These are phyloP conservation scores for Phoxinus dragarum DNA, from an alignment of 2,797 vertebrate genomes.

Conservation along the genomic window DNA sequence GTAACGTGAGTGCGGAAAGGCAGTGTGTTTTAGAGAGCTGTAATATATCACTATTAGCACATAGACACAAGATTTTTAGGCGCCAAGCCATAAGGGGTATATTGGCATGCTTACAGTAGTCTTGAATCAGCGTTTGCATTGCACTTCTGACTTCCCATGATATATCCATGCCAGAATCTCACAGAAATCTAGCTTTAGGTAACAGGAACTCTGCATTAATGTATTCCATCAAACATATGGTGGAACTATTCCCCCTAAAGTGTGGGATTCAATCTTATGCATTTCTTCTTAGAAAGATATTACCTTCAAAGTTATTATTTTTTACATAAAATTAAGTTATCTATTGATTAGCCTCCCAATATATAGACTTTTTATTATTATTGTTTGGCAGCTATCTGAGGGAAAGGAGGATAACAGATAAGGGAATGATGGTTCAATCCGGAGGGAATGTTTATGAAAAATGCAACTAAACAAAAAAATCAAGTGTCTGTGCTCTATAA, in stretches of 20 bases:
- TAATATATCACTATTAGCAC: slow-evolving; percentile 62
- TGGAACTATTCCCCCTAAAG: slow-evolving; percentile 24
- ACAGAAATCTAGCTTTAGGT: slow-evolving; percentile 45
- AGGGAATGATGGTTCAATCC: too few species aligned
- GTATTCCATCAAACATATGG: slow-evolving; percentile 30
- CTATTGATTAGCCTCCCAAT: not conserved
- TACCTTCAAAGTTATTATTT: not conserved
- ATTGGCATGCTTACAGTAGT: slow-evolving; percentile 48
- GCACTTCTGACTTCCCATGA: slow-evolving; percentile 50
- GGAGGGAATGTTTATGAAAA: too few species aligned
- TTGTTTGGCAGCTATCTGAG: too few species aligned
- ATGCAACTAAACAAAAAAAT: too few species aligned
- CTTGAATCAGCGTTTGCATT: slow-evolving; percentile 48
- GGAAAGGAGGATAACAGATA: too few species aligned
- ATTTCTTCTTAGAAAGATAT: not conserved
- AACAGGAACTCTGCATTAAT: slow-evolving; percentile 53
- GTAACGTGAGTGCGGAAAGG: slow-evolving; percentile 47
- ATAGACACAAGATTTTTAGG: slow-evolving; percentile 43
- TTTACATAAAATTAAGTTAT: not conserved
- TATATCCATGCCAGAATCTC: slow-evolving; percentile 45
- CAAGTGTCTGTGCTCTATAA: not conserved
- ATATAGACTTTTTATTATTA: not conserved
- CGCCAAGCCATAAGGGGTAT: slow-evolving; percentile 29
- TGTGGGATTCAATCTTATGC: not conserved
- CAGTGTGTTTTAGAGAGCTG: slow-evolving; percentile 36